Conservation (phyloP, 1,140 invertebrate species). For the Maconellicoccus hirsutus region DNA sequence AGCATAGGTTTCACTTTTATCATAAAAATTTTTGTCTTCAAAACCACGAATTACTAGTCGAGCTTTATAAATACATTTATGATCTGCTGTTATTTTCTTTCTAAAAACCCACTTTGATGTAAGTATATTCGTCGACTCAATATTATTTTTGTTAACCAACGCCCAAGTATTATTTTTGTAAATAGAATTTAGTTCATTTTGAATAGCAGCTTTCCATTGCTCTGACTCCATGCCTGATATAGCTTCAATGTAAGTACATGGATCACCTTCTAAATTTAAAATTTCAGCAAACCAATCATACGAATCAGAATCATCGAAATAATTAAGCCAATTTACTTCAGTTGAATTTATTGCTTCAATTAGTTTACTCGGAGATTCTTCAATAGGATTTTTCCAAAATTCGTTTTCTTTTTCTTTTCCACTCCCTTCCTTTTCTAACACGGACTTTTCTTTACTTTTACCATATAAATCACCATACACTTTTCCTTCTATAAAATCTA, state of each 20-base stretch:
- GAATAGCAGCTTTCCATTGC: background rate
- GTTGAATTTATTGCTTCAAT: background rate
- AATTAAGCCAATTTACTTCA: background rate
- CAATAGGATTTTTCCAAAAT: background rate
- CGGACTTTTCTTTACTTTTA: background rate
- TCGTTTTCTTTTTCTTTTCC: background rate
- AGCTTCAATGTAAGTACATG: background rate
- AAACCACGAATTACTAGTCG: constrained; percentile 24
- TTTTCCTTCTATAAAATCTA: background rate
- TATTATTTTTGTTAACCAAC: background rate
- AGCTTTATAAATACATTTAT: constrained; percentile 12
- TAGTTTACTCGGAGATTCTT: no score
- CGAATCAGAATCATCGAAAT: background rate
- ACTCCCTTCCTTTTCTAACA: background rate
- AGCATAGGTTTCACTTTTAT: constrained; percentile 18
- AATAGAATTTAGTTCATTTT: constrained; percentile 17
- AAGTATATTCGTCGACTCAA: background rate
- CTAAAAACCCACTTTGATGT: constrained; percentile 23
- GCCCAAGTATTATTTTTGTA: constrained; percentile 11
- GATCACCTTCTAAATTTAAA: constrained; percentile 11
- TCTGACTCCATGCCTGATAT: background rate
- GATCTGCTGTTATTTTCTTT: background rate
- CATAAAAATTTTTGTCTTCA: constrained; percentile 18
- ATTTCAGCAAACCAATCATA: background rate
- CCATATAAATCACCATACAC: background rate